Base-by-base conservation (phyloP, 2,797 vertebrate genomes). In the Chaetophractus vellerosus region DNA sequence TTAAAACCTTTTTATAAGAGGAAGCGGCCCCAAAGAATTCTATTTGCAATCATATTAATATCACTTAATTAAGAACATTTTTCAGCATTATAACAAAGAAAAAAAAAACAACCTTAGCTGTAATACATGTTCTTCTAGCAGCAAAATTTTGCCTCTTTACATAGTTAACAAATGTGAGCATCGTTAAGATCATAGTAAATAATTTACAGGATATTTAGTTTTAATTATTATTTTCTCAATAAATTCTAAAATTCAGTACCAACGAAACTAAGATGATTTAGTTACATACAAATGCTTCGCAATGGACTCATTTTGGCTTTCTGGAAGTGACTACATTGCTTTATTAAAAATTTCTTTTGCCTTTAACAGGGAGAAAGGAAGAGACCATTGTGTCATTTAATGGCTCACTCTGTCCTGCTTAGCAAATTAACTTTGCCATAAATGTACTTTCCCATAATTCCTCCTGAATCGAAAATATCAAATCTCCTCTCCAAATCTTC, bases 1-100 rank as follows among this genome's bases (percentile, higher is more conserved):
- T 97, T 96, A 97, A 94, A 95, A 89, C 45, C 74, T 96, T 57
- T 96, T 96, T 88, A 86, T 64, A 93, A 80, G 85, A 89, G 68
- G 78, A 95, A 93, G 52, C 0, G 0, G 66, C 26, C 63, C 90
- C 82, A 94, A 97, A 95, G 92, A 95, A 92, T 95, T 97, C 81
- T 95, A 88, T 96, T 96, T 96, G 94, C 21, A 24, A 78, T 93
- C 69, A 68, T 89, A 96, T 97, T 96, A 92, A 95, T 97, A 93
- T 96, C 89, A 78, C 48, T 94, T 97, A 97, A 97, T 98, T 98
- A 97, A 97, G 96, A 96, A 96, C 96, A 97, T 97, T 96, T 97
- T 96, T 97, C 95, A 98, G 90, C 83, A 88, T 93, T 94, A 19
- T 81, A 97, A 95, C 83, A 97, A 94, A 97, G 83, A 96, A 89